Conservation (phyloP, 2,888 invertebrate genomes). For the Homarus gammarus region DNA sequence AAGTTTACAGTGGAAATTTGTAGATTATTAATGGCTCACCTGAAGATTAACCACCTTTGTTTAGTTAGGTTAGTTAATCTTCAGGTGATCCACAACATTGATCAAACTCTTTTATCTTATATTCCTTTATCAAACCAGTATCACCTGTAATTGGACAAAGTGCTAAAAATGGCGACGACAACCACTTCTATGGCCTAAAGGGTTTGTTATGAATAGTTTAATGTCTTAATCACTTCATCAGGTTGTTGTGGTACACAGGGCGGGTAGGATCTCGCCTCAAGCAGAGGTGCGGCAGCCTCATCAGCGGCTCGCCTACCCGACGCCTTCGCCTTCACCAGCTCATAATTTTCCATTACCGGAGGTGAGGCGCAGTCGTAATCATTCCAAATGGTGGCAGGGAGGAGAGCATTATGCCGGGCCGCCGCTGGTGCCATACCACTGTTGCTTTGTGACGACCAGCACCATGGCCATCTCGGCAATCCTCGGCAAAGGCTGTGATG, state of each 20-base stretch:
- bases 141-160: too few relatives aligned
- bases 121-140: too few relatives aligned
- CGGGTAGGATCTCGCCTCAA: neutral
- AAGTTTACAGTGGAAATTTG: too few relatives aligned
- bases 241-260: neutral
- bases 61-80: too few relatives aligned
- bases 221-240: too few relatives aligned
- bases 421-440: constrained; percentile 38
- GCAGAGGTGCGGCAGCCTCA: neutral
- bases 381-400: constrained; percentile 52
- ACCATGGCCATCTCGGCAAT: neutral
- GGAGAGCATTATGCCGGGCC: constrained; percentile 41
- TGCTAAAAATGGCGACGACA: too few relatives aligned
- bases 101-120: too few relatives aligned
- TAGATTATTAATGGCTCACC: too few relatives aligned
- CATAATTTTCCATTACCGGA: constrained; percentile 57
- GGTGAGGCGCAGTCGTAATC: constrained; percentile 40
- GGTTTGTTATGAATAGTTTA: too few relatives aligned
- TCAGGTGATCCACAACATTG: too few relatives aligned
- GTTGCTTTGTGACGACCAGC: constrained; percentile 44
- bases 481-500: constrained; percentile 36
- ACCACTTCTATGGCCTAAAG: too few relatives aligned
- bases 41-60: too few relatives aligned
- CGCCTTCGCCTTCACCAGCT: constrained; percentile 32
- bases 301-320: constrained; percentile 2